Evolutionary conservation across 1,140 invertebrate species (phyloP), one percentile per base, ranked within the genome.

Genomic region (Aphaenogaster rudis): DNA sequence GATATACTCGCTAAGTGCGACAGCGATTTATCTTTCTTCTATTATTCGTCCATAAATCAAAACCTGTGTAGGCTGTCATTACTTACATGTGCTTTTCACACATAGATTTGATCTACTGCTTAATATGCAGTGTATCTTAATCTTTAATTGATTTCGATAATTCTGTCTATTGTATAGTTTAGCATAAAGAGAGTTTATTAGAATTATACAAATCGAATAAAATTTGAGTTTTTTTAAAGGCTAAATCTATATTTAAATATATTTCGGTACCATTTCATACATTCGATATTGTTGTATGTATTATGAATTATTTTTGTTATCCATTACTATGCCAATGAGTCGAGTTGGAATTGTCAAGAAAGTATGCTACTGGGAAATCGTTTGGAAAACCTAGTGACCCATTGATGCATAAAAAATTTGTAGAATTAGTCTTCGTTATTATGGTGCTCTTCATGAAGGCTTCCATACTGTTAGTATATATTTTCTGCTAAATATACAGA

Each of bases 391-490:
- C 79, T 21, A 88, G 50, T 90, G 78, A 86, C 84, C 82, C 64
- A 91, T 72, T 86, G 72, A 90, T 64, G 88, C 74, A 67, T 66
- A 82, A 88, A 90, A 86, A 91, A 86, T 64, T 52, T 54, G 36
- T 48, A 45, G 39, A 90, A 89, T 78, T 88, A 21, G 7, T 39
- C 63, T 17, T 39, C 0, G 74, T 88, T 90, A 85, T 67, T 54
- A 77, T n/a, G 15, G 17, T 67, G 61, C 17, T 28, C 28, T 21
- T 39, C 63, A 11, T 9, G 17, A n/a, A 39, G 3, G 3, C 3
- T 66, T 1, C 11, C n/a, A 54, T 72, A 36, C 1, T 36, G 28
- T 52, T 11, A 42, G 4, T 45, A 67, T n/a, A n/a, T 4, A 66
- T 67, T 13, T 6, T 39, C 1, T 67, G 15, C 0, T 64, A 6